A percentile compares a stretch with the other conserved stretches of the same genome.
Conservation (phyloP, 2,797 vertebrate species). For the Sternotherus odoratus region DNA sequence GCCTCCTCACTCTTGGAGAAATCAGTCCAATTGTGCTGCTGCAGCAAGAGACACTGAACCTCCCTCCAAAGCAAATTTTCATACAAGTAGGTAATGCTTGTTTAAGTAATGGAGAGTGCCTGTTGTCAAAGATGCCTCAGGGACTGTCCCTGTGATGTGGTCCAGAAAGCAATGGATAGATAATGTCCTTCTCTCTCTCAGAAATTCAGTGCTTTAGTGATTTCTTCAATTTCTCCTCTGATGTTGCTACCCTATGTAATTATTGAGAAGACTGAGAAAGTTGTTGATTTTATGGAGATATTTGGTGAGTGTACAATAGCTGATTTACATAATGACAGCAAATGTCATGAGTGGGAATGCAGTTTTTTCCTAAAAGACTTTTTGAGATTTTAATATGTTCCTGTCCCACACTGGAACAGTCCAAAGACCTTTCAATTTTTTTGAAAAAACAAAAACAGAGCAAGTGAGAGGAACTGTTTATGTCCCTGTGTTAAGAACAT, state of each 20-base stretch:
- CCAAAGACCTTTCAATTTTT: background rate
- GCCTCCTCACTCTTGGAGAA: background rate
- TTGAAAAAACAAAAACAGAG: background rate
- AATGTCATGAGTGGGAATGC: background rate
- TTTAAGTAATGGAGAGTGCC: background rate
- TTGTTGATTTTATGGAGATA: background rate
- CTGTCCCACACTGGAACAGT: background rate
- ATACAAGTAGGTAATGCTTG: background rate
- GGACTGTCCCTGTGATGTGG: background rate
- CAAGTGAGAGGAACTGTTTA: background rate
- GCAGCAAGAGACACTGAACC: background rate
- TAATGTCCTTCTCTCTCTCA: background rate
- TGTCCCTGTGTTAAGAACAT: background rate
- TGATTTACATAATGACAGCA: background rate
- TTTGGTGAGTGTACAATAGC: background rate
- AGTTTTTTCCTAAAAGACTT: background rate
- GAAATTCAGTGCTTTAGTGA: background rate
- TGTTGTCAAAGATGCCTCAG: background rate
- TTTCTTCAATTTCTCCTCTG: background rate
- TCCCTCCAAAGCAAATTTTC: background rate
- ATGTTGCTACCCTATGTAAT: background rate
- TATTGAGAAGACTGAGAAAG: background rate
- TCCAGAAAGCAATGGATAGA: background rate
- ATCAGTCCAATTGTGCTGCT: background rate
- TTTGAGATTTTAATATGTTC: background rate